Base-by-base conservation (phyloP, 2,888 invertebrate genomes). In the Lasioglossum villosulum region DNA sequence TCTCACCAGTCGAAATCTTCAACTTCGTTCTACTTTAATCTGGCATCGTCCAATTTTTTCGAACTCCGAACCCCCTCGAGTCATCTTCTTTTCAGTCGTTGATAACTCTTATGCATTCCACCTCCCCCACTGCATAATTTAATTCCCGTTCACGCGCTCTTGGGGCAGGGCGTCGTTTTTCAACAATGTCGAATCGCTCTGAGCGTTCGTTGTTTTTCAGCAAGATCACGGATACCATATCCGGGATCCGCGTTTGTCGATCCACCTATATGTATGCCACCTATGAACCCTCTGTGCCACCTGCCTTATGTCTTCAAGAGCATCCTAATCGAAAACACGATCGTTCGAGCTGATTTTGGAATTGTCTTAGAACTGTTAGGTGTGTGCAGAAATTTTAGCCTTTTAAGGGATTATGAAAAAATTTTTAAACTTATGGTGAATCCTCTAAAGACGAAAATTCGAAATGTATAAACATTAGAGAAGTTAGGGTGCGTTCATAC, bases 131-230 rank as follows among this genome's bases (percentile, higher is more conserved):
- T n/a, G 37, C 37, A 68, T 68, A 68, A 68, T 68, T 68, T n/a
- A 68, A 68, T 68, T 68, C 68, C 68, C 68, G 23, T 68, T 68
- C 37, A 19, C n/a, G 68, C 23, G 23, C 52, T 23, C 52, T 23
- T 23, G 23, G 23, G 4, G 37, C 4, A 23, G 37, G 12, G n/a
- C 23, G 37, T 37, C 68, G 68, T 37, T 68, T 68, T 68, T 68
- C 68, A 68, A 68, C 68, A 12, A 37, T 68, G 68, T 39, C 68
- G 10, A n/a, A 37, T 68, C 68, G 68, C 37, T 37, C 34, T 23
- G 37, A 68, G 37, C 19, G 68, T 37, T 37, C 68, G 68, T 68
- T 68, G 68, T 68, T 68, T 68, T 68, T 68, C 12, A 68, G 68
- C 12, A n/a, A 68, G 37, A 37, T 68, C 19, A 12, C n/a, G n/a